These are phyloP conservation scores for Eurystomus gularis DNA, from an alignment of 2,113 vertebrate species.

Conservation along the genomic window DNA sequence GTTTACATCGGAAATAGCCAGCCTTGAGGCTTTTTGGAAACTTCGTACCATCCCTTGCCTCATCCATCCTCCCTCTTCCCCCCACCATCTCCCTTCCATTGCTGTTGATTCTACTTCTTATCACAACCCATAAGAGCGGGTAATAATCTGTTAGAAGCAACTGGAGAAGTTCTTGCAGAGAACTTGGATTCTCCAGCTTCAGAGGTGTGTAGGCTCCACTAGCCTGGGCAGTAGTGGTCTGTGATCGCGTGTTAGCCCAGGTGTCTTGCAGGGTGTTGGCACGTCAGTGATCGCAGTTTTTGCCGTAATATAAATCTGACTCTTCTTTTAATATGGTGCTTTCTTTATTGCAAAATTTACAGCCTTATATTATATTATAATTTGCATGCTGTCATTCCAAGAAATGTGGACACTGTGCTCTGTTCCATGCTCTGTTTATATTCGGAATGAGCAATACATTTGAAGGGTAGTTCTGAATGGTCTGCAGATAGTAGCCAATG, in stretches of 20 bases:
- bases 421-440: background rate
- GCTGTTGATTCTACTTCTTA: background rate
- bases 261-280: background rate
- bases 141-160: background rate
- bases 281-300: background rate
- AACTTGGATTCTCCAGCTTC: background rate
- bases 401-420: background rate
- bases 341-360: background rate
- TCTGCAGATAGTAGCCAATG: background rate
- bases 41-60: background rate
- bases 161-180: background rate
- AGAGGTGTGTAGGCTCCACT: accelerated
- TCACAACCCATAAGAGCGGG: background rate
- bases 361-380: background rate
- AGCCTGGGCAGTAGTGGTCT: background rate
- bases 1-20: background rate
- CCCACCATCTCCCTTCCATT: background rate
- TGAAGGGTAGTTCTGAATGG: background rate
- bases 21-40: background rate
- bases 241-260: background rate
- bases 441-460: background rate
- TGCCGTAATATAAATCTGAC: too few species aligned
- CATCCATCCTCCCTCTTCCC: background rate
- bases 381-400: background rate
- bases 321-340: background rate